These are phyloP conservation scores for Leptopilina clavipes DNA, from an alignment of 1,140 invertebrate species.

Conservation along the genomic window DNA sequence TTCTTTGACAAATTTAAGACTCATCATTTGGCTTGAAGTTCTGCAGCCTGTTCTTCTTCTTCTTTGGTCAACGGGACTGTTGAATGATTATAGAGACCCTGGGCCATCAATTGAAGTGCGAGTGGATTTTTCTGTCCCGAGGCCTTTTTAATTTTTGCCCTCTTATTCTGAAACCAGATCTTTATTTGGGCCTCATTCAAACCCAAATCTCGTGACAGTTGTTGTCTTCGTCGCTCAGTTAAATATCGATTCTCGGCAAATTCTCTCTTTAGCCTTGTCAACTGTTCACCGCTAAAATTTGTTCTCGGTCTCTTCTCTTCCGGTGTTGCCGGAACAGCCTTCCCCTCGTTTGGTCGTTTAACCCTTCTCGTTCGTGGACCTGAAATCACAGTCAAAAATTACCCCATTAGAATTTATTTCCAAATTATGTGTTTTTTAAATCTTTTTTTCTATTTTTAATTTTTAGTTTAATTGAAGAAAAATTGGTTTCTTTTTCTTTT, in stretches of 20 bases:
- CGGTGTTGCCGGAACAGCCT: conserved; percentile 49
- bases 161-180: conserved; percentile 99
- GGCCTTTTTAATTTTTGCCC: conserved; percentile 98
- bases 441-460: no score
- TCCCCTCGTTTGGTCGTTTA: conserved; percentile 58
- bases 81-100: conserved; percentile 94
- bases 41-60: conserved; percentile 82
- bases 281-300: conserved; percentile 96
- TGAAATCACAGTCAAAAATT: conserved; percentile 51
- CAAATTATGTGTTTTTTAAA: conserved; percentile 38
- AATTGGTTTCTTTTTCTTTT: no score
- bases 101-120: conserved; percentile 94
- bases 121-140: conserved; percentile 91
- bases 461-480: no score
- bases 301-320: conserved; percentile 97
- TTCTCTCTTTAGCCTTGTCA: conserved; percentile 93
- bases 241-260: conserved; percentile 97
- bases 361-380: conserved; percentile 68
- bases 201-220: conserved; percentile 92
- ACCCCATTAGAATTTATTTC: conserved; percentile 62
- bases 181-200: conserved; percentile 99
- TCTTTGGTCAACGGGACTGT: conserved; percentile 88
- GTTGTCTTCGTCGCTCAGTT: conserved; percentile 93
- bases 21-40: conserved; percentile 71
- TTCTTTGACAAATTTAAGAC: conserved; percentile 36